phyloP scores from a whole-genome alignment of 2,888 invertebrate genomes.

The Embidobia sp. region DNA sequence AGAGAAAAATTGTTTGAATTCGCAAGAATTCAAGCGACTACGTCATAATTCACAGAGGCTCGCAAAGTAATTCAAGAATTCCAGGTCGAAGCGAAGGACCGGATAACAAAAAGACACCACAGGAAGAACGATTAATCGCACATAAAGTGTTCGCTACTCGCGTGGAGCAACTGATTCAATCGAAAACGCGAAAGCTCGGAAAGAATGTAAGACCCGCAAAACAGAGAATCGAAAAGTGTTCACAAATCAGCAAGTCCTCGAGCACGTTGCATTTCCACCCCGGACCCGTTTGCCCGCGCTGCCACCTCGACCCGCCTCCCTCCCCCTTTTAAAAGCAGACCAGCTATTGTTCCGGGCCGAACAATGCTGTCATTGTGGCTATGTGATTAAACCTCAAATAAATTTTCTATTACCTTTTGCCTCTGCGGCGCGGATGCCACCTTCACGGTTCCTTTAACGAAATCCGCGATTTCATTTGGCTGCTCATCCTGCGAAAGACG shows the following conservation, averaged over 20 bases:
- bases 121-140: conserved; percentile 33
- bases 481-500: background rate
- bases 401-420: conserved; percentile 71
- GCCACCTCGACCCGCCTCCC: no score
- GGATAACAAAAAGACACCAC: conserved; percentile 14
- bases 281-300: background rate
- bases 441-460: conserved; percentile 11
- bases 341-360: conserved; percentile 70
- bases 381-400: conserved; percentile 76
- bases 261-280: background rate
- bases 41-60: conserved; percentile 8
- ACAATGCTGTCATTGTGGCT: conserved; percentile 75
- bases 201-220: conserved; percentile 32
- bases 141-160: conserved; percentile 17
- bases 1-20: no score
- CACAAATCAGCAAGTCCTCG: conserved; percentile 65
- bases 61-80: conserved; percentile 13
- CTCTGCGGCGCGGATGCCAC: no score
- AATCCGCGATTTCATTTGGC: conserved; percentile 3
- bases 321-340: conserved; percentile 24
- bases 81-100: conserved; percentile 17
- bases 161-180: conserved; percentile 21
- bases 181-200: conserved; percentile 27
- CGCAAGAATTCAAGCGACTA: background rate
- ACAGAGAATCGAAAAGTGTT: conserved; percentile 65